Percentiles rank a stretch among this genome's conserved stretches.
These are phyloP conservation scores for Mirza zaza DNA, from an alignment of 2,113 vertebrate species.

Conservation along the genomic window DNA sequence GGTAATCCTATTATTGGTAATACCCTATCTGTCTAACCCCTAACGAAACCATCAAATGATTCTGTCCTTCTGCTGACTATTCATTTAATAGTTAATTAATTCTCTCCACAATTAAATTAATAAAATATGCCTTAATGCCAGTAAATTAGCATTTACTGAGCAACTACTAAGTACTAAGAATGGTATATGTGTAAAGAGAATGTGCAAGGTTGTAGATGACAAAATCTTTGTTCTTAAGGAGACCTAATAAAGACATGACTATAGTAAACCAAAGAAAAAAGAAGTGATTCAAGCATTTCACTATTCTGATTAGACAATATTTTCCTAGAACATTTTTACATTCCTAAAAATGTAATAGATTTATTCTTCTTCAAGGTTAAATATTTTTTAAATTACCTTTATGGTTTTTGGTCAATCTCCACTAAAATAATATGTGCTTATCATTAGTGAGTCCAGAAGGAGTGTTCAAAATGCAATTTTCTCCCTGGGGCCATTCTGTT, in stretches of 20 bases:
- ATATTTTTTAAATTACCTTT: conserved; percentile 27
- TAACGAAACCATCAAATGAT: background rate
- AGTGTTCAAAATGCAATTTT: conserved; percentile 55
- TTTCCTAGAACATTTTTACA: background rate
- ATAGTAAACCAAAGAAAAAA: background rate
- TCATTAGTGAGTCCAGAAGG: conserved; percentile 41
- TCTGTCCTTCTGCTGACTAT: background rate
- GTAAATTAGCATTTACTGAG: background rate
- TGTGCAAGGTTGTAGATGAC: background rate
- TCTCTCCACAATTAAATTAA: background rate
- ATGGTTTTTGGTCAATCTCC: conserved; percentile 25
- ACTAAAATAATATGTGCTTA: conserved; percentile 62
- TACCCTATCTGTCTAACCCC: background rate
- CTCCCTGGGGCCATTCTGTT: conserved; percentile 27
- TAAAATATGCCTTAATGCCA: background rate
- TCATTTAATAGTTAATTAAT: too few species aligned
- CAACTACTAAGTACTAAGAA: background rate
- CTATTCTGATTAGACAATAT: background rate
- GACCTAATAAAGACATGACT: background rate
- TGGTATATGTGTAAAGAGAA: background rate
- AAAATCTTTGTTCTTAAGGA: background rate
- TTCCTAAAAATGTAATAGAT: background rate
- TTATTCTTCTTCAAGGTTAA: conserved; percentile 17
- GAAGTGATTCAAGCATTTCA: background rate
- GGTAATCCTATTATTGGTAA: background rate